phyloP scores from a whole-genome alignment of 1,140 invertebrate species.

The Megalopta genalis region DNA sequence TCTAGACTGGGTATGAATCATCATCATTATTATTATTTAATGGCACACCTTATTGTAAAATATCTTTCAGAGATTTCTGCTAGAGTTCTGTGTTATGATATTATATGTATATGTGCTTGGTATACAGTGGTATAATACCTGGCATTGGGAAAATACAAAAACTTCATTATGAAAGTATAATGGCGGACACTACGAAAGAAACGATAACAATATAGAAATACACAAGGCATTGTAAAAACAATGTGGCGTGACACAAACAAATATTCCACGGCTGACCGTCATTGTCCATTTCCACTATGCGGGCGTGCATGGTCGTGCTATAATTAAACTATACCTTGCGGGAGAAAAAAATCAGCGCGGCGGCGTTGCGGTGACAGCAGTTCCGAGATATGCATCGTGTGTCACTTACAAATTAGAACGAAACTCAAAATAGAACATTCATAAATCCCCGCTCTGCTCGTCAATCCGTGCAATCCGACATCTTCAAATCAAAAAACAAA shows the following conservation, averaged over 20 bases:
- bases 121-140: too few species aligned
- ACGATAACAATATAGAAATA: not conserved
- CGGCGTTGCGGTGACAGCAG: not conserved
- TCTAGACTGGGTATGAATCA: too few species aligned
- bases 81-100: too few species aligned
- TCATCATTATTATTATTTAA: too few species aligned
- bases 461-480: not conserved
- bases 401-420: not conserved
- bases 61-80: too few species aligned
- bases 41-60: too few species aligned
- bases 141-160: too few species aligned
- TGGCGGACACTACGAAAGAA: too few species aligned
- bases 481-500: too few species aligned
- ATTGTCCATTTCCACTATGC: constrained; percentile 19
- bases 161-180: not conserved
- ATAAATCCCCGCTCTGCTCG: not conserved
- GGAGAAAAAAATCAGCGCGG: constrained; percentile 29
- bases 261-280: constrained; percentile 7
- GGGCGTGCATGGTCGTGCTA: constrained; percentile 35
- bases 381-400: not conserved
- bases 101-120: too few species aligned
- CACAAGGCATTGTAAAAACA: not conserved
- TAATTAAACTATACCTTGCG: constrained; percentile 51
- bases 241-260: constrained; percentile 30
- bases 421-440: constrained; percentile 18